Evolutionary conservation across 2,797 vertebrate species (phyloP), one percentile per base, ranked within the genome.

Genomic region (Chaetophractus vellerosus): DNA sequence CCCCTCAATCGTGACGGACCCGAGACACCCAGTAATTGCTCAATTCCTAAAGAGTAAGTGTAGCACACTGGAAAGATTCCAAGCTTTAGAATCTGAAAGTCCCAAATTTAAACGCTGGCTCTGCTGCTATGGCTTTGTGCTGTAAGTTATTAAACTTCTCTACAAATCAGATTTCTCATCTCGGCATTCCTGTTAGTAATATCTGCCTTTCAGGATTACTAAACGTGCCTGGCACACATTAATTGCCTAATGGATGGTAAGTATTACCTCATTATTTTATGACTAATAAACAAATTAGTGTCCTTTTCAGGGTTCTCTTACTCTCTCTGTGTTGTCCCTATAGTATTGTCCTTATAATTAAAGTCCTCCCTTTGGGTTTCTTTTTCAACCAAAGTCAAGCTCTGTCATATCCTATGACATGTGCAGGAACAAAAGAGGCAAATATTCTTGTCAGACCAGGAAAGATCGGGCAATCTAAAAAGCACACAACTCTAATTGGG

Each of bases 1-100:
- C 61, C 26, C 82, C 8, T 75, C 41, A 63, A 23, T 3, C 75
- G 50, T 31, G 48, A 45, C 24, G 4, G 3, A 50, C 24, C 48
- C 23, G 8, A 83, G 45, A 87, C 16, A 31, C 12, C 68, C 26
- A 57, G 28, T 26, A 80, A 63, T 63, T 57, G 64, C 72, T 76
- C 72, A 31, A 8, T 45, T 88, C 55, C 2, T 31, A 38, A 64
- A n/a, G 10, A 88, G 1, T 36, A 52, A 88, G 16, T 7, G 1
- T 26, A 74, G 55, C 18, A 68, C 74, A 4, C 11, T 86, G 61
- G 50, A 64, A 93, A 91, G 61, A 91, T 21, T 93, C n/a, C n/a
- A 57, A 57, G 31, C 26, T 87, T 48, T 61, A 9, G 28, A 48
- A 2, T 52, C 63, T 68, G 16, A 91, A 76, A 75, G 64, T 78